Conservation (phyloP, 2,113 vertebrate genomes). For the Herpetotheres cachinnans region DNA sequence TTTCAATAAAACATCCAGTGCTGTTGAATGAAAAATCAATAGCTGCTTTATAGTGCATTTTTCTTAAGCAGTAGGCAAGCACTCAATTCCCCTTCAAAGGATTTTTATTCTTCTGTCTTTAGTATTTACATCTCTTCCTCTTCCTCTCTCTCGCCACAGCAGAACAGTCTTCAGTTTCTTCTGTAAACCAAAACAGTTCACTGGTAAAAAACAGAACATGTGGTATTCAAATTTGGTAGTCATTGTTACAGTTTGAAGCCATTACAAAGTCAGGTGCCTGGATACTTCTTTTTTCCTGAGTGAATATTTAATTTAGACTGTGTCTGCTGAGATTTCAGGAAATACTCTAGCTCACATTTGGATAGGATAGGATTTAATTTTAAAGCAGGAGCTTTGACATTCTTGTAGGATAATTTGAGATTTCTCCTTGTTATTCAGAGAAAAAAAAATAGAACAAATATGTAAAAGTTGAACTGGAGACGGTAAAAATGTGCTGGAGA, state of each 20-base stretch:
- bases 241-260: not conserved
- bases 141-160: not conserved
- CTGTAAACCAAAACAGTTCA: not conserved
- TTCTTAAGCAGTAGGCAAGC: slow-evolving; percentile 54
- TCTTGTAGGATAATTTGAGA: not conserved
- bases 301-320: not conserved
- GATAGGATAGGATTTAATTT: not conserved
- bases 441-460: not conserved
- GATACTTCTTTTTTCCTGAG: not conserved
- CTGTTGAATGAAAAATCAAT: slow-evolving; percentile 70
- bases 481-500: not conserved
- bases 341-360: not conserved
- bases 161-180: not conserved
- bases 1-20: slow-evolving; percentile 58
- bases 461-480: not conserved
- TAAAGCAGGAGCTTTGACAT: not conserved
- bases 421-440: not conserved
- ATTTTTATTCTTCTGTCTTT: slow-evolving; percentile 48
- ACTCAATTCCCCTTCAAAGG: slow-evolving; percentile 44
- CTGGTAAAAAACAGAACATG: not conserved
- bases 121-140: slow-evolving; percentile 12
- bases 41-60: slow-evolving; percentile 63
- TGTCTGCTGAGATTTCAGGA: not conserved
- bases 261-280: not conserved
- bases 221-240: not conserved